Evolutionary conservation across 2,888 invertebrate species (phyloP), one percentile per base, ranked within the genome.

Genomic region (Tribolium freemani): DNA sequence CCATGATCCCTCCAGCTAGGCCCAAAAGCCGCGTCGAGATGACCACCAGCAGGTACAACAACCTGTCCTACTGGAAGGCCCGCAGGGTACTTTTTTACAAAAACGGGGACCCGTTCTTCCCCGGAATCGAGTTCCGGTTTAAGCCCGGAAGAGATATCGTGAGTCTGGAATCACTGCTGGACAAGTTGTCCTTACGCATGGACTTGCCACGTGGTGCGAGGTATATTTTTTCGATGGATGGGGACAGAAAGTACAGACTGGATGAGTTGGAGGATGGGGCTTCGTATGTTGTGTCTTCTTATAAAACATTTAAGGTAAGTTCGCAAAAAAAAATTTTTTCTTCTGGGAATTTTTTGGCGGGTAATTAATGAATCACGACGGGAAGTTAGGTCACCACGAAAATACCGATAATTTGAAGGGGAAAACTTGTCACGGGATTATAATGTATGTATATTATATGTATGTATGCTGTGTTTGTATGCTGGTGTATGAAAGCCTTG

Each of bases 91-190:
- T 94, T 0, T 97, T 98, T 87, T 97, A 94, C 88, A 92, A 95
- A 84, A 98, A 97, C 89, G 97, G 97, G 2, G 97, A 97, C 84
- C 94, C 96, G 0, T 95, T 96, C 84, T 96, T 94, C 83, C 95
- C 95, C 10, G 96, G 97, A 0, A 91, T 96, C 44, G 96, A 96
- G 86, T 80, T 93, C 94, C 90, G 94, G 79, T 96, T 97, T 83
- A 94, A 95, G 76, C 95, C 96, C 0, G 96, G 96, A 1, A 90
- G 96, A 72, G 96, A 96, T 83, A 93, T 97, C 81, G 93, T 93
- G 48, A 94, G 93, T 9, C 87, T 97, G 88, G 96, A 96, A 82
- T 93, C 93, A 10, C 88, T 98, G 50, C 88, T 96, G 80, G 96
- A 96, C 83, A 93, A 96, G 83, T 88, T 98, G 64, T 96, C 96